A percentile compares a stretch with the other conserved stretches of the same genome.
Evolutionary conservation across 53 echinoderm and acorn worm species (phyloP).

Genomic region (Holothuria leucospilota): DNA sequence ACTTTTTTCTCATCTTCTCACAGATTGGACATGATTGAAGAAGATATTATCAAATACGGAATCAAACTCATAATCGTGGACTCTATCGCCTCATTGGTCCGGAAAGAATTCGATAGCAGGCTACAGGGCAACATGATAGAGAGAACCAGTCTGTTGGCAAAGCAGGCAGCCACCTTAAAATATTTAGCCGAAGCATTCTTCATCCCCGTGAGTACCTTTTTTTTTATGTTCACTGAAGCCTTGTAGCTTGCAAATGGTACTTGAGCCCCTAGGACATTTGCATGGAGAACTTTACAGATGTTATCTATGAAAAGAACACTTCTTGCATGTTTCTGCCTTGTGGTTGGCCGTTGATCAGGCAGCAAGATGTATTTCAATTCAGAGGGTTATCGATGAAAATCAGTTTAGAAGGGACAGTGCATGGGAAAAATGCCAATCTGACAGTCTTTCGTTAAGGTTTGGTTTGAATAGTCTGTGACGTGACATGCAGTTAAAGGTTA

Average conservation of each 20-base stretch:
- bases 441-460: too few species aligned
- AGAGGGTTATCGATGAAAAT: too few species aligned
- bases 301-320: too few species aligned
- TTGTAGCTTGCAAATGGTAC: background rate
- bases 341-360: too few species aligned
- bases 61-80: slow-evolving; percentile 88
- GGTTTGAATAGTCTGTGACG: too few species aligned
- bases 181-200: slow-evolving; percentile 90
- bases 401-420: too few species aligned
- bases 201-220: slow-evolving; percentile 82
- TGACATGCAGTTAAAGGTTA: too few species aligned
- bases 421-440: too few species aligned
- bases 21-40: slow-evolving; percentile 86
- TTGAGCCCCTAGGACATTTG: background rate
- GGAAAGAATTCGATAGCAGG: slow-evolving; percentile 95
- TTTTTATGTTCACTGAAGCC: background rate
- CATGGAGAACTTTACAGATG: background rate
- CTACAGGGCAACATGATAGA: slow-evolving; percentile 77
- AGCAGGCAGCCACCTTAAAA: slow-evolving; percentile 94
- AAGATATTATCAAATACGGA: slow-evolving; percentile 84
- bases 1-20: background rate
- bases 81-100: slow-evolving; percentile 90
- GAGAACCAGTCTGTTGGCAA: slow-evolving; percentile 86
- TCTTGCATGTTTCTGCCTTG: too few species aligned
- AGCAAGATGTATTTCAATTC: too few species aligned